Base-by-base conservation (phyloP, 1,140 invertebrate genomes). In the Drosophila carrolli region DNA sequence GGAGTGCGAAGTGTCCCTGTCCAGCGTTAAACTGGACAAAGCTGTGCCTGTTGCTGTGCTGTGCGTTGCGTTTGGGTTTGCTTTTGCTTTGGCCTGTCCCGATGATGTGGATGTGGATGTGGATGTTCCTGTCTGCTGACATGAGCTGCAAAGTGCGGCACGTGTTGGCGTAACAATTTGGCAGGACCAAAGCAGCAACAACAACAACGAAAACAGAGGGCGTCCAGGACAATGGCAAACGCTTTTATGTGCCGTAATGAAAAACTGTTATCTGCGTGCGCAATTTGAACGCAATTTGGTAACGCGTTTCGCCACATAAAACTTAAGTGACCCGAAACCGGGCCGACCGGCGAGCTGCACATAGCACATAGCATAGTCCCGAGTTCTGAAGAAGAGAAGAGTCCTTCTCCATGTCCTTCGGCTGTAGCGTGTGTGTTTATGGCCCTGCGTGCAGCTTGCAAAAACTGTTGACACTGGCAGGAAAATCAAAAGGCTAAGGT, bases 261-360 rank as follows among this genome's bases (percentile, higher is more conserved):
- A 89, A 88, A 89, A 89, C 84, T 89, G 83, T 86, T 86, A 86
- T 88, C 83, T 86, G 67, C 78, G 84, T 84, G 84, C 84, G 84
- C 84, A 88, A 88, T 89, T 90, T 89, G 84, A 89, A 84, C 84
- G 83, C 83, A 86, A 86, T 86, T 86, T 86, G 83, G 83, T 86
- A 89, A 86, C 83, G 83, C 83, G 83, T 86, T 86, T 75, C 76
- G 80, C 80, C 85, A 89, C 84, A 89, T 89, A 89, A 89, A 89
- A 89, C 81, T 90, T 89, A 89, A 89, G 84, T 89, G 84, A 89
- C 84, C 84, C 81, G 80, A 84, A 89, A 88, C 79, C 70, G 53
- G 68, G 51, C 76, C 82, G 35, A 19, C 43, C 46, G 38, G 14
- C 48, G 56, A 35, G 58, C 37, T 65, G 27, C 60, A 65, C 46